Conservation (phyloP, 2,888 invertebrate species). For the Eristalis intricaria region DNA sequence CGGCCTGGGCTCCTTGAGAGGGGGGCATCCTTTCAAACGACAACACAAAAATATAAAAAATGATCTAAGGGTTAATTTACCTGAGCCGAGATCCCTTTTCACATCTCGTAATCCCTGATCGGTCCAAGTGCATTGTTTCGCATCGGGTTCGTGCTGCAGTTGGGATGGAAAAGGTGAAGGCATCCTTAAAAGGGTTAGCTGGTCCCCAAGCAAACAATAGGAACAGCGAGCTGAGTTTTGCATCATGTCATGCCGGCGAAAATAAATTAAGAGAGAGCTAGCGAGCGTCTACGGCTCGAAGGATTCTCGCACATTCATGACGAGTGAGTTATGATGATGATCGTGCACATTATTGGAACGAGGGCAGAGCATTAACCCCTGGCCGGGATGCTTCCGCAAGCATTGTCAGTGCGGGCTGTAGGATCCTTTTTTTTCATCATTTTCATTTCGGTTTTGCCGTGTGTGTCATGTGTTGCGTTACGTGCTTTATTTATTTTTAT, state of each 20-base stretch:
- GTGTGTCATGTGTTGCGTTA: slow-evolving; percentile 59
- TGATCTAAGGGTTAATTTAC: slow-evolving; percentile 68
- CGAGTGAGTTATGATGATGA: slow-evolving; percentile 72
- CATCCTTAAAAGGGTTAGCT: slow-evolving; percentile 65
- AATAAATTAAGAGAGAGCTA: slow-evolving; percentile 69
- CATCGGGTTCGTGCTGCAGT: slow-evolving; percentile 62
- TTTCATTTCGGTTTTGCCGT: background rate
- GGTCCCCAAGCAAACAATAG: slow-evolving; percentile 34
- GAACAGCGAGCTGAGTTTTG: slow-evolving; percentile 54
- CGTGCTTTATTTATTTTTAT: slow-evolving; percentile 65
- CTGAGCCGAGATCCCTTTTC: slow-evolving; percentile 58
- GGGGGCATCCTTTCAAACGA: slow-evolving; percentile 43
- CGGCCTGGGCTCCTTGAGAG: slow-evolving; percentile 52
- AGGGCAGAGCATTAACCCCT: slow-evolving; percentile 69
- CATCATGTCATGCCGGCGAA: slow-evolving; percentile 70
- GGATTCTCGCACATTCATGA: slow-evolving; percentile 67
- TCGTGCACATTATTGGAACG: slow-evolving; percentile 67
- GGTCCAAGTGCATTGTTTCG: slow-evolving; percentile 64
- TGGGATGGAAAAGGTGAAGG: slow-evolving; percentile 41
- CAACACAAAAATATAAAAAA: slow-evolving; percentile 36
- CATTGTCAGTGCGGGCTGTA: slow-evolving; percentile 45
- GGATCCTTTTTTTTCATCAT: slow-evolving; percentile 39
- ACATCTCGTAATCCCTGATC: slow-evolving; percentile 5
- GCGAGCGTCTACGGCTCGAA: slow-evolving; percentile 52
- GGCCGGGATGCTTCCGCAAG: slow-evolving; percentile 67